These are phyloP conservation scores for Leucosticte australis DNA, from an alignment of 2,113 vertebrate species.

Conservation along the genomic window DNA sequence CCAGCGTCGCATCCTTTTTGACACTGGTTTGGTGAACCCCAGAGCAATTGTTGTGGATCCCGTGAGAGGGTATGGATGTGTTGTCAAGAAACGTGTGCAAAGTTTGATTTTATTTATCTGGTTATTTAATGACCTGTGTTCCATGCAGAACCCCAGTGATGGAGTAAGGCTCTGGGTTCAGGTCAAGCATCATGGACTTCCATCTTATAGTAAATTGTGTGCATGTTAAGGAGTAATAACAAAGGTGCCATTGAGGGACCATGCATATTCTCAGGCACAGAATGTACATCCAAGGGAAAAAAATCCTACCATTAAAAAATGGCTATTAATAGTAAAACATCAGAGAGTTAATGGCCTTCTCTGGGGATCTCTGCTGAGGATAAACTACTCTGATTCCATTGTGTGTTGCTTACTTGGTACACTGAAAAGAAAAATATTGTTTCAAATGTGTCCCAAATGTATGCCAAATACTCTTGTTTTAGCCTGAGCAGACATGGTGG, in stretches of 20 bases:
- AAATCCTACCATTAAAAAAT: not conserved
- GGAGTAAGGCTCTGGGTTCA: not conserved
- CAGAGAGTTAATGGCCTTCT: not conserved
- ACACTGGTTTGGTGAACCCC: slow-evolving; percentile 86
- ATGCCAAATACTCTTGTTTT: not conserved
- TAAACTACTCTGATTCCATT: not conserved
- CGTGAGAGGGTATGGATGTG: slow-evolving; percentile 76
- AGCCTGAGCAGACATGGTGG: not conserved
- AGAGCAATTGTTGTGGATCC: slow-evolving; percentile 86
- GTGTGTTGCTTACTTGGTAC: not conserved
- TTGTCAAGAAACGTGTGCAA: not conserved
- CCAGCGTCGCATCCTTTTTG: slow-evolving; percentile 85
- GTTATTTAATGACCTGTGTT: not conserved
- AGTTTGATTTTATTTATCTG: not conserved
- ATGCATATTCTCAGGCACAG: not conserved
- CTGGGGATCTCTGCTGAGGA: not conserved
- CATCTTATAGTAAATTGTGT: not conserved
- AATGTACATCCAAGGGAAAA: not conserved
- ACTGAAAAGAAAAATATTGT: not conserved
- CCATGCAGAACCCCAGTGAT: not conserved
- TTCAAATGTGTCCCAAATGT: not conserved
- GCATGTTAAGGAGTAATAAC: not conserved
- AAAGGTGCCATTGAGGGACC: not conserved
- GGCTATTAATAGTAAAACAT: not conserved
- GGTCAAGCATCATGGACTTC: not conserved